Base-by-base conservation (phyloP, 2,888 invertebrate species). In the Erebia ligea region DNA sequence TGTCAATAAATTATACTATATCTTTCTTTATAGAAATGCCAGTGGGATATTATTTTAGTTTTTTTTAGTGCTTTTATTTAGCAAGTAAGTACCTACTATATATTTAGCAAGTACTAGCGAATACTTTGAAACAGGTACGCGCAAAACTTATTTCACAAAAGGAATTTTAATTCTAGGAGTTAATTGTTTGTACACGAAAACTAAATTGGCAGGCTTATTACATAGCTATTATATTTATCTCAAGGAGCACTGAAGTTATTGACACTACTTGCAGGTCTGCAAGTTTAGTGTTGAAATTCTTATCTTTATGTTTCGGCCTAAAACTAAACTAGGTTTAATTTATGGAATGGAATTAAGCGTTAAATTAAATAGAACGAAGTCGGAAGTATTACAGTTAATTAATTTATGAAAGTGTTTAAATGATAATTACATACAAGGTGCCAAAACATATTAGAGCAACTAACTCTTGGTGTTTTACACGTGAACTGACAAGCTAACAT, bases 1-100 rank as follows among this genome's bases (percentile, higher is more conserved):
- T 48, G 21, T 67, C 57, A 58, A 67, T 67, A 67, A 67, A 67
- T 67, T 67, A 58, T 67, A 67, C 67, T 67, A 67, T 67, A 67
- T 67, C 67, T 58, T 25, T 58, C 58, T 67, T 48, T 67, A 65
- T 15, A 58, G 66, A 45, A 45, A 48, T 67, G 45, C 67, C 57
- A 58, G 25, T 19, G 21, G 42, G 54, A 40, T 56, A 56, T 65
- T 65, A 52, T 64, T 40, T 40, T 59, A 5, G 45, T 45, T 13
- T 3, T 42, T 42, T 2, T 11, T 45, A 45, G 45, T 34, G 34
- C 25, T 19, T 57, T 25, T 57, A 57, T 15, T 21, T 25, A 9
- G n/a, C n/a, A n/a, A n/a, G 52, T 9, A n/a, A 6, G 8, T 9
- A 17, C 40, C 6, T 40, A 40, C 6, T 40, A 6, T 40, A 40